Conservation (phyloP, 2,797 vertebrate species). For the Zenarchopterus dispar region DNA sequence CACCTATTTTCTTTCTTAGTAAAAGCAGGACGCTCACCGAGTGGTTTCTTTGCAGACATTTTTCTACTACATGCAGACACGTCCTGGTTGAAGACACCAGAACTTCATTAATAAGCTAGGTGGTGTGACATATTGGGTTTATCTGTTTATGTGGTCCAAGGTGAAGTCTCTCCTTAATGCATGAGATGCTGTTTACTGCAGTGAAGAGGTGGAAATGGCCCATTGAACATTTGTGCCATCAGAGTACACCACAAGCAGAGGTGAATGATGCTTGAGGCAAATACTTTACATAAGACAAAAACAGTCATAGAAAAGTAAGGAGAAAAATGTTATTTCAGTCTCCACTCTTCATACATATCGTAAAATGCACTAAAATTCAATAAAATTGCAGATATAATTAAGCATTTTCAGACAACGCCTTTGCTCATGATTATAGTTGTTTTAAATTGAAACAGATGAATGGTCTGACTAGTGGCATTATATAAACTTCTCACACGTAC, state of each 20-base stretch:
- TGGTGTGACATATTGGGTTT: conserved; percentile 12
- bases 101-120: conserved; percentile 31
- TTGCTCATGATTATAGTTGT: conserved; percentile 19
- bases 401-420: conserved; percentile 9
- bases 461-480: conserved; percentile 19
- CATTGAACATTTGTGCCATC: conserved; percentile 8
- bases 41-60: conserved; percentile 9
- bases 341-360: no score
- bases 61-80: conserved; percentile 24
- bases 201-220: conserved; percentile 14
- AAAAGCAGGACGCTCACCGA: conserved; percentile 24
- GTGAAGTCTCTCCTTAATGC: conserved; percentile 11
- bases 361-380: no score
- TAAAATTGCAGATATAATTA: not conserved
- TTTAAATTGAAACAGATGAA: conserved; percentile 22
- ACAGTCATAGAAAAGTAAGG: not conserved
- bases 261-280: not conserved
- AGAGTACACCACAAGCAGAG: not conserved
- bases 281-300: not conserved
- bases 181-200: conserved; percentile 13
- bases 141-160: conserved; percentile 22
- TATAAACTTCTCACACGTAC: not conserved
- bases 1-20: conserved; percentile 32
- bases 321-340: not conserved
- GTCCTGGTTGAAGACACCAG: conserved; percentile 1